Evolutionary conservation across 1,140 invertebrate species (phyloP).

Genomic region (Nomia melanderi): DNA sequence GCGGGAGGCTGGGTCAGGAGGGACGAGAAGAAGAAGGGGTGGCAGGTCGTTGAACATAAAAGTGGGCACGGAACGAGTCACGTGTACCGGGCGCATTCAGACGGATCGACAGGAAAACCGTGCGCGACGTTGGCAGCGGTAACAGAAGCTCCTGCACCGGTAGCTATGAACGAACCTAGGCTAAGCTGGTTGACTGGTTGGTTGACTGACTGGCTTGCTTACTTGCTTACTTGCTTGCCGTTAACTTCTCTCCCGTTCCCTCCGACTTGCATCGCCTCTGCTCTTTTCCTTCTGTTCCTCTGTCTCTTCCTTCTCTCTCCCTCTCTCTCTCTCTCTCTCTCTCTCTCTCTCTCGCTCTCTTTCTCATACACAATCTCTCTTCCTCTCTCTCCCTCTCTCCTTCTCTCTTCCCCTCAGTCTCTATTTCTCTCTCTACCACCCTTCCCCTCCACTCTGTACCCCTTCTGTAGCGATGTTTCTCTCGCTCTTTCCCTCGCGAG

Average conservation of each 20-base stretch:
- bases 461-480: slow-evolving; percentile 17
- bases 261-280: background rate
- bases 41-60: slow-evolving; percentile 67
- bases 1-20: slow-evolving; percentile 49
- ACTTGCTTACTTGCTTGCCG: slow-evolving; percentile 55
- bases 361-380: slow-evolving; percentile 47
- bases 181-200: slow-evolving; percentile 24
- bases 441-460: slow-evolving; percentile 32
- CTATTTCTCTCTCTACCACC: background rate
- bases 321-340: slow-evolving; percentile 10
- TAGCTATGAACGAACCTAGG: slow-evolving; percentile 27
- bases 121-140: slow-evolving; percentile 44
- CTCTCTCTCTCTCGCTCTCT: slow-evolving; percentile 43
- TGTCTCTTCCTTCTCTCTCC: slow-evolving; percentile 36
- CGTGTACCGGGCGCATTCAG: slow-evolving; percentile 66
- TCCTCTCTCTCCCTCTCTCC: background rate
- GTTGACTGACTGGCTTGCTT: slow-evolving; percentile 46
- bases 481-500: slow-evolving; percentile 56
- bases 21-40: slow-evolving; percentile 46
- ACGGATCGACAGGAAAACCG: slow-evolving; percentile 68
- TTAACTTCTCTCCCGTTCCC: slow-evolving; percentile 30
- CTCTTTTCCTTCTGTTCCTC: slow-evolving; percentile 7
- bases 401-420: slow-evolving; percentile 49
- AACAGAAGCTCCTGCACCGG: slow-evolving; percentile 60
- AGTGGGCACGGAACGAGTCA: slow-evolving; percentile 64